Evolutionary conservation across 2,888 invertebrate species (phyloP).

Genomic region (Mylabris sibirica): DNA sequence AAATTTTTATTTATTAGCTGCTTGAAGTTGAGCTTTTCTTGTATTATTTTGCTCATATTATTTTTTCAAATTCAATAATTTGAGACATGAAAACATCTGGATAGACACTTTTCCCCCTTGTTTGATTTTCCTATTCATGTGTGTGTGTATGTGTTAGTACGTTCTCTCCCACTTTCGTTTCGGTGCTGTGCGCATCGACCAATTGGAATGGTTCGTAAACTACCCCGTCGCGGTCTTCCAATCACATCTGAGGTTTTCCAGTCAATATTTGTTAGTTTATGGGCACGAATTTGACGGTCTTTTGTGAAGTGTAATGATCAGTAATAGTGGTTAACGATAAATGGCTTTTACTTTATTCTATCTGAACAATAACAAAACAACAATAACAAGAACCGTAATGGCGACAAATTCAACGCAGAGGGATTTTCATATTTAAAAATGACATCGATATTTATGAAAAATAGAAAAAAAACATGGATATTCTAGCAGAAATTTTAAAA

Average conservation of each 20-base stretch:
- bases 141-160: slow-evolving; percentile 24
- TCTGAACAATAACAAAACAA: slow-evolving; percentile 29
- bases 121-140: slow-evolving; percentile 30
- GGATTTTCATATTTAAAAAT: not conserved
- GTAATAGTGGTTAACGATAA: slow-evolving; percentile 54
- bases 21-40: not conserved
- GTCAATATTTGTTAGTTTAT: slow-evolving; percentile 61
- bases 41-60: slow-evolving; percentile 34
- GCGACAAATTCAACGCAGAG: slow-evolving; percentile 7
- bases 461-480: not conserved
- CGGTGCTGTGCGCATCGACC: slow-evolving; percentile 24
- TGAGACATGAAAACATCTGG: slow-evolving; percentile 42
- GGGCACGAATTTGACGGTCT: slow-evolving; percentile 53
- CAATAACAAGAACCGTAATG: slow-evolving; percentile 3
- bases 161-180: slow-evolving; percentile 24
- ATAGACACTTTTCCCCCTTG: slow-evolving; percentile 34
- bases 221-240: slow-evolving; percentile 56
- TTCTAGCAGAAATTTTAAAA: not conserved
- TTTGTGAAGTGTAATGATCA: slow-evolving; percentile 57
- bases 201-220: slow-evolving; percentile 49
- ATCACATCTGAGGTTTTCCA: slow-evolving; percentile 61
- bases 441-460: not conserved
- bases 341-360: slow-evolving; percentile 54
- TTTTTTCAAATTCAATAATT: slow-evolving; percentile 40
- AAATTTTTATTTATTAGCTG: not conserved